Conservation (phyloP, 2,113 vertebrate genomes). For the Progne subis region DNA sequence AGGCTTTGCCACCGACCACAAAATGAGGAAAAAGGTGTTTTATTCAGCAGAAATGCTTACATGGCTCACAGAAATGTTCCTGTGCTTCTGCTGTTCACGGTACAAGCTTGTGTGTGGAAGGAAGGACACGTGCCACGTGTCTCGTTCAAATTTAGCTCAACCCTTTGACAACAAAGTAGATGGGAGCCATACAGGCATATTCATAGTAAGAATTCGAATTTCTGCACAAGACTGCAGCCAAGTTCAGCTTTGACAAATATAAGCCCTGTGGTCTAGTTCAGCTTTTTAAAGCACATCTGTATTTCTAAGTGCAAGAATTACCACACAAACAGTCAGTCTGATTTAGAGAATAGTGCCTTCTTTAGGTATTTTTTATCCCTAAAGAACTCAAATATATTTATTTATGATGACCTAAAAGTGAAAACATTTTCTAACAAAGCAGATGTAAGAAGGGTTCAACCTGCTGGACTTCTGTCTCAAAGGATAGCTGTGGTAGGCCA, state of each 20-base stretch:
- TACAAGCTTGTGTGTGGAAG: not conserved
- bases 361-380: not conserved
- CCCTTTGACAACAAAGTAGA: not conserved
- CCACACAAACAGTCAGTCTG: not conserved
- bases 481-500: not conserved
- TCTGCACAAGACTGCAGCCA: not conserved
- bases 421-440: not conserved
- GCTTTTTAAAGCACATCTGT: not conserved
- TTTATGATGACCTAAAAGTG: not conserved
- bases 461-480: not conserved
- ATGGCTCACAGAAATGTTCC: not conserved
- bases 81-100: not conserved
- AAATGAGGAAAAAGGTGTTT: not conserved
- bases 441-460: not conserved
- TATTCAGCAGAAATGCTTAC: not conserved
- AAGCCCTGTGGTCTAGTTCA: not conserved
- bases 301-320: not conserved
- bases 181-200: not conserved
- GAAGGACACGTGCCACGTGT: not conserved
- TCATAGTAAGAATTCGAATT: not conserved
- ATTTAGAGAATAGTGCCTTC: not conserved
- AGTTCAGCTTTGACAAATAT: not conserved
- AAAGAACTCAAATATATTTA: not conserved
- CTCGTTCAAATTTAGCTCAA: not conserved
- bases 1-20: not conserved